These are phyloP conservation scores for Manis pentadactyla DNA, from an alignment of 2,797 vertebrate genomes.

Conservation along the genomic window DNA sequence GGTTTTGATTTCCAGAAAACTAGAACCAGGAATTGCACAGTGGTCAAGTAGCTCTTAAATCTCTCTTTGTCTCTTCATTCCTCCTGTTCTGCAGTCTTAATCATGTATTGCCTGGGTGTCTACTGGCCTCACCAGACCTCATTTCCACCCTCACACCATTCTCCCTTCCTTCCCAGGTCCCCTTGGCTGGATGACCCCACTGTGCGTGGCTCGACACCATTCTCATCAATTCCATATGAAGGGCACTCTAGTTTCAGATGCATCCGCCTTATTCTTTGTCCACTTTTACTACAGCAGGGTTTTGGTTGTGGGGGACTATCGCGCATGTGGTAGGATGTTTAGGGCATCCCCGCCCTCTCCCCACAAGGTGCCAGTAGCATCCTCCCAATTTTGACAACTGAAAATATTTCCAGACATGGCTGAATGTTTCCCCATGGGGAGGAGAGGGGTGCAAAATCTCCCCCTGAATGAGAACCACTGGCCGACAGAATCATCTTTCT, in stretches of 20 bases:
- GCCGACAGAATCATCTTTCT: background rate
- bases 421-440: background rate
- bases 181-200: accelerated
- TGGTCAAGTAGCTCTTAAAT: background rate
- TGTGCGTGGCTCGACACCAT: accelerated
- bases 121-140: background rate
- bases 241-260: accelerated
- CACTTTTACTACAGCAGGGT: accelerated
- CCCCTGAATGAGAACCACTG: background rate
- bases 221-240: background rate
- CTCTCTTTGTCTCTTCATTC: background rate
- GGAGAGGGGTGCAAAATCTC: background rate
- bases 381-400: background rate
- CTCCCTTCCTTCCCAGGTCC: accelerated
- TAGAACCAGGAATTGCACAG: background rate
- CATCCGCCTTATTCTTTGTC: background rate
- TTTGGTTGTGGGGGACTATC: background rate
- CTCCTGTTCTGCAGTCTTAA: accelerated
- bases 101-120: accelerated
- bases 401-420: background rate
- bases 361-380: background rate
- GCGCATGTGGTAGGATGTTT: background rate
- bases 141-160: accelerated
- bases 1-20: background rate
- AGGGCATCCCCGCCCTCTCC: background rate